Evolutionary conservation across 2,797 vertebrate genomes (phyloP).

Genomic region (Peromyscus eremicus): DNA sequence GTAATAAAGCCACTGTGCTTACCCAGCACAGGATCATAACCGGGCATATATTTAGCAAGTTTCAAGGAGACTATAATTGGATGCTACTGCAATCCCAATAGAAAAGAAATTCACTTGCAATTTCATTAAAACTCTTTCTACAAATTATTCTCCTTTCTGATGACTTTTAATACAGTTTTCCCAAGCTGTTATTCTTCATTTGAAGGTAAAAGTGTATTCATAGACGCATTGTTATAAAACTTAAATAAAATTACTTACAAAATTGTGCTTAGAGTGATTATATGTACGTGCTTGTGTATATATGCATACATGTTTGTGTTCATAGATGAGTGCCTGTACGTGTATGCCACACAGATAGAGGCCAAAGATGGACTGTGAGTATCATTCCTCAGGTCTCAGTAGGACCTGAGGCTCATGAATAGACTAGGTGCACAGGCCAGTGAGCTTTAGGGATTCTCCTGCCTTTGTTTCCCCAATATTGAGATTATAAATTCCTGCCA

Average conservation of each 20-base stretch:
- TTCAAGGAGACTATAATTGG: conserved; percentile 67
- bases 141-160: conserved; percentile 50
- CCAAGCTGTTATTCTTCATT: not conserved
- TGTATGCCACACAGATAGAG: no score
- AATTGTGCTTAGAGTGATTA: not conserved
- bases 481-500: not conserved
- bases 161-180: conserved; percentile 37
- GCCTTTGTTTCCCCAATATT: not conserved
- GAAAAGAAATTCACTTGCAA: conserved; percentile 72
- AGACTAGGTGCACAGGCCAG: not conserved
- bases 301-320: not conserved
- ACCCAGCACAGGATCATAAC: conserved; percentile 60
- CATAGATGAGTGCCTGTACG: not conserved
- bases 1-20: conserved; percentile 77
- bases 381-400: not conserved
- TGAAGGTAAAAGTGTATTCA: conserved; percentile 33
- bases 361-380: not conserved
- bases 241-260: not conserved
- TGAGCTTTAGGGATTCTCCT: not conserved
- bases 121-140: conserved; percentile 71
- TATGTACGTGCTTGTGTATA: not conserved
- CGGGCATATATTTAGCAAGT: conserved; percentile 76
- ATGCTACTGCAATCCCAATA: conserved; percentile 70
- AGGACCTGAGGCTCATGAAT: not conserved
- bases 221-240: not conserved